Evolutionary conservation across 1,140 invertebrate genomes (phyloP), one percentile per base, ranked within the genome.

Genomic region (Papilio machaon): DNA sequence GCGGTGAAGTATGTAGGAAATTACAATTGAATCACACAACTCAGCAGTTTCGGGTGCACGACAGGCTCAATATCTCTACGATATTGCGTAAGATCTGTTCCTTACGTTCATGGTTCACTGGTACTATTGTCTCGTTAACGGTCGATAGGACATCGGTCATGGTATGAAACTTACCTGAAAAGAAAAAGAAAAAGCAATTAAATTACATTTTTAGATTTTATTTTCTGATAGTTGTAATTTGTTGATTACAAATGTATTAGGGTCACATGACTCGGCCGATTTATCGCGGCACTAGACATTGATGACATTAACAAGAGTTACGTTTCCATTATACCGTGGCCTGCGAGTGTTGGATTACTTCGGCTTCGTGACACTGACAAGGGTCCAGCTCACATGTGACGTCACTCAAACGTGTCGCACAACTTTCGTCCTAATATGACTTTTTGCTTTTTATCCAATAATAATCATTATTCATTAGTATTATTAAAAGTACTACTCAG

Each of bases 131-230:
- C 38, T 38, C 17, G 38, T 73, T 73, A 46, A 47, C 73, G 73
- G 43, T 43, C 38, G 73, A 73, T n/a, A 15, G 17, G 73, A 47
- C 73, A 73, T 38, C 73, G 35, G 11, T 17, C 15, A 35, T 43
- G 17, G 43, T 73, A 3, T n/a, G 43, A 73, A 46, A 73, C 73
- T 73, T 73, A 73, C 73, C 73, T 73, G 73, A 10, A 73, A 73
- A 43, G n/a, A 73, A 73, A 38, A n/a, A 47, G n/a, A 43, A 73
- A 73, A n/a, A 9, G 47, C 23, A 35, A 5, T n/a, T 67, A 9
- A 67, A 23, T 6, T 17, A 13, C 1, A 19, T 19, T 19, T 64
- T 49, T 13, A 49, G 11, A 3, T 5, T 11, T 49, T 49, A 15
- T 11, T 49, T 49, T 49, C 13, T 13, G 23, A 30, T 30, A 30